phyloP scores from a whole-genome alignment of 2,113 vertebrate species.

The Sceloporus tristichus region DNA sequence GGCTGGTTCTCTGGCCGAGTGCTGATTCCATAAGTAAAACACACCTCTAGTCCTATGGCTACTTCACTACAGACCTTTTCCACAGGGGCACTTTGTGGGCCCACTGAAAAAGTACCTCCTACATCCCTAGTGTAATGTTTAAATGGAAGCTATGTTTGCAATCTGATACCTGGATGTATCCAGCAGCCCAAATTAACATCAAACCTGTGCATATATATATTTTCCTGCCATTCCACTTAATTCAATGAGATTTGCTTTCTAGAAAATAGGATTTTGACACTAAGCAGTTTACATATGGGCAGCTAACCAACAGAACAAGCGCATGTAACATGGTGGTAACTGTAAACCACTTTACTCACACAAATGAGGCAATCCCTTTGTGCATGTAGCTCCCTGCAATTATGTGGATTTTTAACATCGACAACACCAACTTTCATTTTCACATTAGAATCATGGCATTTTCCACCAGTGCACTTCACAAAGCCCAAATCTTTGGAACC shows the following conservation, averaged over 20 bases:
- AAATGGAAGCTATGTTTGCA: neutral
- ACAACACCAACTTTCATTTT: neutral
- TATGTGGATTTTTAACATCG: neutral
- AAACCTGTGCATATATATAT: neutral
- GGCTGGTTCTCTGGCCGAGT: neutral
- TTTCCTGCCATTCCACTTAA: neutral
- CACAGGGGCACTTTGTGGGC: neutral
- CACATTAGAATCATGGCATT: neutral
- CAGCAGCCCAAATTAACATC: neutral
- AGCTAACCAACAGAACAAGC: neutral
- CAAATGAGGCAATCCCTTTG: neutral
- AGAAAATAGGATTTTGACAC: slow-evolving; percentile 2
- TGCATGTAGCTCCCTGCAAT: neutral
- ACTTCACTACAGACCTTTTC: neutral
- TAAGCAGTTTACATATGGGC: neutral
- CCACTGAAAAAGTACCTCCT: too few species aligned
- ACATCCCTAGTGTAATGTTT: too few species aligned
- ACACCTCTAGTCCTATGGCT: neutral
- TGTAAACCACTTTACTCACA: neutral
- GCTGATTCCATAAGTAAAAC: neutral
- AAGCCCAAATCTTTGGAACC: neutral
- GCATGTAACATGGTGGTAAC: neutral
- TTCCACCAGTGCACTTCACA: neutral
- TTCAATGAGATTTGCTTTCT: neutral
- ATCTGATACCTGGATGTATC: neutral